Evolutionary conservation across 2,888 invertebrate genomes (phyloP), one percentile per base, ranked within the genome.

Genomic region (Drosophila incognita): DNA sequence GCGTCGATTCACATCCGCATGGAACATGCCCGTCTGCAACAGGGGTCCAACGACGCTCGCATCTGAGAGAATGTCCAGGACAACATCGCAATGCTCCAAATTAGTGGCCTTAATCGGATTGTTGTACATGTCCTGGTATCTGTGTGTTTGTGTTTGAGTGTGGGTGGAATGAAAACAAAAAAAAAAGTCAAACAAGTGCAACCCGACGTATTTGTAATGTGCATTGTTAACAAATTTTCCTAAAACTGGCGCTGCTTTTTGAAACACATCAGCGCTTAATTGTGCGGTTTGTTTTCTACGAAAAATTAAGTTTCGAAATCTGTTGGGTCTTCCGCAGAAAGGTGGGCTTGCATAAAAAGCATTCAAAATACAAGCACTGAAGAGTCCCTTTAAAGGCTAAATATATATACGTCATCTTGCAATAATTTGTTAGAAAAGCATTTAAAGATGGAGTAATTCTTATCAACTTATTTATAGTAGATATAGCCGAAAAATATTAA

Each of bases 31-130:
- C 73, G 96, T 96, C 93, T 95, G 95, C 74, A 97, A 94, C 79
- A 97, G 93, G 0, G 98, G 98, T 1, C 98, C 97, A 29, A 97
- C 95, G 27, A 97, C 96, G 68, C 97, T 95, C 10, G 97, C 97
- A 93, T 99, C 98, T 62, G 98, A 97, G 73, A 99, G 94, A 69
- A 98, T 95, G 91, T 97, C 97, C 76, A 99, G 94, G 7, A 98
- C 95, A 60, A 96, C 95, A 92, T 98, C 97, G 36, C 97, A 95
- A 91, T 96, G 95, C 42, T 95, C 94, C 91, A 95, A 87, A 81
- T 88, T 92, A 59, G 92, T 91, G 74, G 92, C 93, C 78, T 95
- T 94, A 87, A 94, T 93, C 75, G 94, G 94, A 90, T 95, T 94
- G 81, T 94, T 90, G 83, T 95, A 94, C 88, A 94, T 93, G 83